These are phyloP conservation scores for Diploptera punctata DNA, from an alignment of 2,888 invertebrate genomes.

Conservation along the genomic window DNA sequence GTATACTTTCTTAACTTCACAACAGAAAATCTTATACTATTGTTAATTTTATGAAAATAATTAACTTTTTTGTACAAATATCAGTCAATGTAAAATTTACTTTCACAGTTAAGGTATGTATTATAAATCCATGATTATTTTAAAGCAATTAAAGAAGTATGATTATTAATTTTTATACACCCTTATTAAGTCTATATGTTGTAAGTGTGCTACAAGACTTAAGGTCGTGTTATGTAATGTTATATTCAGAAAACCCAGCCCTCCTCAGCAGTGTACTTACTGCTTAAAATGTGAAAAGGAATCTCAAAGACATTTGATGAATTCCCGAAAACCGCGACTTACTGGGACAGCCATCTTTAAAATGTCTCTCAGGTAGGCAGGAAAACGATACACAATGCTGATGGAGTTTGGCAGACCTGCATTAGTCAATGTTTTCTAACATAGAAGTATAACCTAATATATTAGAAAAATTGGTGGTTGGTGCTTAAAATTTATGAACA, in stretches of 20 bases:
- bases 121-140: too few species aligned
- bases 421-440: not conserved
- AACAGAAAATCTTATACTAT: too few species aligned
- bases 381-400: too few species aligned
- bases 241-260: constrained; percentile 34
- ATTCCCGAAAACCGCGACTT: constrained; percentile 53
- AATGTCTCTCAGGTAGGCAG: constrained; percentile 73
- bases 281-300: constrained; percentile 35
- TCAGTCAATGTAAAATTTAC: too few species aligned
- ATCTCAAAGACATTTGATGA: constrained; percentile 15
- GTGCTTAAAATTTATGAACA: not conserved
- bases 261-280: constrained; percentile 29
- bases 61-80: too few species aligned
- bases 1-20: too few species aligned
- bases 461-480: not conserved
- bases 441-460: not conserved
- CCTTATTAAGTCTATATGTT: too few species aligned
- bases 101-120: too few species aligned
- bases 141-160: too few species aligned
- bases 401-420: not conserved
- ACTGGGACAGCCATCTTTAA: constrained; percentile 79
- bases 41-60: too few species aligned
- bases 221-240: constrained; percentile 17
- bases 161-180: too few species aligned
- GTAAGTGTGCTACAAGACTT: too few species aligned